Evolutionary conservation across 2,113 vertebrate genomes (phyloP).

Genomic region (Nothocercus nigrocapillus): DNA sequence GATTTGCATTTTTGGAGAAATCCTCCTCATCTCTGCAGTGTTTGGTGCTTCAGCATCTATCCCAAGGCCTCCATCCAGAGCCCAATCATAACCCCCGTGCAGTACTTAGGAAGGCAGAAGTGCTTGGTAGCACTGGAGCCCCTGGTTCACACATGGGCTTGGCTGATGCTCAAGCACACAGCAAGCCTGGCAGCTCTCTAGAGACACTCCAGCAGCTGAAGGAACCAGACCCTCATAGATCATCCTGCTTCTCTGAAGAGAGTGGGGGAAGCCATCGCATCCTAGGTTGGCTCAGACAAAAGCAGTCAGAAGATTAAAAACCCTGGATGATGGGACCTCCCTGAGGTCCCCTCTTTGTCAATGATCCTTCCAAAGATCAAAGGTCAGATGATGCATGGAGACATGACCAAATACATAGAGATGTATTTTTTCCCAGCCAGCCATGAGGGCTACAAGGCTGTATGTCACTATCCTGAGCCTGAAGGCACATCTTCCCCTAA

Average conservation of each 20-base stretch:
- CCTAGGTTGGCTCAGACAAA: background rate
- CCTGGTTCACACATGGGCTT: fast-evolving
- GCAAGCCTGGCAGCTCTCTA: background rate
- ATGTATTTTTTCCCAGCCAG: background rate
- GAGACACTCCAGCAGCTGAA: background rate
- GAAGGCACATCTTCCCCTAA: background rate
- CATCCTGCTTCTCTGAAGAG: background rate
- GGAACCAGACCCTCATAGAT: background rate
- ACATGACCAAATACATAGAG: fast-evolving
- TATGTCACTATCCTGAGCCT: fast-evolving
- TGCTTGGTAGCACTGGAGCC: background rate
- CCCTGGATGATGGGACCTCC: background rate
- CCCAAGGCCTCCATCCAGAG: background rate
- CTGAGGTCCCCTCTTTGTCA: background rate
- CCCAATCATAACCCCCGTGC: fast-evolving
- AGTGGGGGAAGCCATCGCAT: background rate
- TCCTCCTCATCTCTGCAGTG: background rate
- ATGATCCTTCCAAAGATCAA: fast-evolving
- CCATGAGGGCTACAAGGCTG: too few relatives aligned
- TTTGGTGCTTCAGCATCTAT: background rate
- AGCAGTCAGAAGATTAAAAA: background rate
- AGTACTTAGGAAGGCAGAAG: background rate
- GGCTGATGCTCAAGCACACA: background rate
- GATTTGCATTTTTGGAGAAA: background rate
- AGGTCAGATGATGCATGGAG: background rate